These are phyloP conservation scores for Pachyseris speciosa DNA, from an alignment of 64 coral and sea anemone species.

Conservation along the genomic window DNA sequence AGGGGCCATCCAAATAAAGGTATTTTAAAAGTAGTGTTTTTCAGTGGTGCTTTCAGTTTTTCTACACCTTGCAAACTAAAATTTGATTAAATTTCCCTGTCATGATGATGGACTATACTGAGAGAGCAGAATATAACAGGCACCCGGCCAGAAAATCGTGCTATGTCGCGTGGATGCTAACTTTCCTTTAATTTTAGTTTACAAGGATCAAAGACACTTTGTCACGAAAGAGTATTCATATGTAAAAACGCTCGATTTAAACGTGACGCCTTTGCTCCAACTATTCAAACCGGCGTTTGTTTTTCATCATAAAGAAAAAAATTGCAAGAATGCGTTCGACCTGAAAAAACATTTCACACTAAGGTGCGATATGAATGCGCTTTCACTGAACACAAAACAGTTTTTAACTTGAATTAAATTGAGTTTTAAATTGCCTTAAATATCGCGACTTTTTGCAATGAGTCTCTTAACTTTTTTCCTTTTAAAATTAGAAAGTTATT, in stretches of 20 bases:
- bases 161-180: neutral
- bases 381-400: neutral
- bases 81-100: too few relatives aligned
- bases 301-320: slow-evolving; percentile 8
- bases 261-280: neutral
- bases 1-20: too few relatives aligned
- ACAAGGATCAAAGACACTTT: neutral
- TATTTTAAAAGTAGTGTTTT: too few relatives aligned
- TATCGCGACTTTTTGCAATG: neutral
- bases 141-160: neutral
- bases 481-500: neutral
- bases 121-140: neutral
- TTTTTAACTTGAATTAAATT: neutral
- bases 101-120: too few relatives aligned
- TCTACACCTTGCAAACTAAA: too few relatives aligned
- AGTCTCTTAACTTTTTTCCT: neutral
- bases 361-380: neutral
- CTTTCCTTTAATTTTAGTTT: neutral
- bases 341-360: neutral
- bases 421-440: neutral
- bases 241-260: neutral
- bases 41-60: too few relatives aligned
- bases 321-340: neutral
- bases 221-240: neutral
- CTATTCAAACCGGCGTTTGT: slow-evolving; percentile 1